phyloP scores from a whole-genome alignment of 1,140 invertebrate species.

The Triops longicaudatus region DNA sequence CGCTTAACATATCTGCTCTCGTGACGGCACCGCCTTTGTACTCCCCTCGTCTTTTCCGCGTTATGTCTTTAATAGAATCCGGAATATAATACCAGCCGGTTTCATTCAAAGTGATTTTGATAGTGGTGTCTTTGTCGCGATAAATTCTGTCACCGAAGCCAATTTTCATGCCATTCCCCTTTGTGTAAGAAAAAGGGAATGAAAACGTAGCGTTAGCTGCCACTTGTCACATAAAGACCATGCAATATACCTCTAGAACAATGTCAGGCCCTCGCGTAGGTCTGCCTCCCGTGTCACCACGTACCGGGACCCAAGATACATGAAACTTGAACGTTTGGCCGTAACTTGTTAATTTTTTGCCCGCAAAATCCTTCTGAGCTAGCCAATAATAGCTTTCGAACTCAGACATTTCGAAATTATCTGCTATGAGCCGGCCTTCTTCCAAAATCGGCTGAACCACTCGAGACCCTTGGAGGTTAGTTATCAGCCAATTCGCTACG shows the following conservation, averaged over 20 bases:
- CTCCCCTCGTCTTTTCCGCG: constrained; percentile 46
- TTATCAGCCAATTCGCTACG: constrained; percentile 33
- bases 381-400: constrained; percentile 80
- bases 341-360: constrained; percentile 71
- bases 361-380: constrained; percentile 62
- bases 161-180: constrained; percentile 49
- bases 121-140: constrained; percentile 46
- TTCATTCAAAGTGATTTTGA: constrained; percentile 58
- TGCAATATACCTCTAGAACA: constrained; percentile 58
- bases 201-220: constrained; percentile 24
- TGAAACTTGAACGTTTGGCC: constrained; percentile 67
- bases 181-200: constrained; percentile 23
- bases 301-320: constrained; percentile 72
- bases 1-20: constrained; percentile 68
- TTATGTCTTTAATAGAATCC: constrained; percentile 50
- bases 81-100: constrained; percentile 60
- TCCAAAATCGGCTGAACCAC: constrained; percentile 33
- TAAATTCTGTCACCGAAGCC: constrained; percentile 59
- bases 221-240: too few relatives aligned
- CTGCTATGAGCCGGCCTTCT: constrained; percentile 36
- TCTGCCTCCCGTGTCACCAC: constrained; percentile 79
- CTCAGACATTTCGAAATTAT: constrained; percentile 53
- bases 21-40: constrained; percentile 56
- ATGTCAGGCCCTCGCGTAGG: constrained; percentile 75
- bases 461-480: constrained; percentile 34